These are phyloP conservation scores for Zygothrica quintamaculata DNA, from an alignment of 2,888 invertebrate species.

Conservation along the genomic window DNA sequence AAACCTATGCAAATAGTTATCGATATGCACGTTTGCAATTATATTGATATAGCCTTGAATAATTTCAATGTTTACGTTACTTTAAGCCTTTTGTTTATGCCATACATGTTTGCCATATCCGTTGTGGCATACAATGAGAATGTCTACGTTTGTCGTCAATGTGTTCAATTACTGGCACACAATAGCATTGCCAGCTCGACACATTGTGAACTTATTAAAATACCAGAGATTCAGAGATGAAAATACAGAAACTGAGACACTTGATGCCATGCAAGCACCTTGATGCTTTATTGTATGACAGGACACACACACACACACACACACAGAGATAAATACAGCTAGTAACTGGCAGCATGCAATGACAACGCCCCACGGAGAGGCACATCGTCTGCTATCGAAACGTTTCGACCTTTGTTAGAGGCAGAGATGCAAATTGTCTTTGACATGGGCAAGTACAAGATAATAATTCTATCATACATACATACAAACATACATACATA, in stretches of 20 bases:
- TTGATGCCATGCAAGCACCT: constrained; percentile 46
- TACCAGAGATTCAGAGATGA: constrained; percentile 3
- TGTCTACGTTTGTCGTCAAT: not conserved
- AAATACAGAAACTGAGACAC: constrained; percentile 8
- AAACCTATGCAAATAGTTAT: no score
- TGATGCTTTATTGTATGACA: constrained; percentile 43
- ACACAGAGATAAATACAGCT: constrained; percentile 34
- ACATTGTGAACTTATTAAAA: constrained; percentile 36
- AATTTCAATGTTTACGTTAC: not conserved
- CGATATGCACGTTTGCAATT: no score
- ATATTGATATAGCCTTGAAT: not conserved
- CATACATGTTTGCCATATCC: constrained; percentile 2
- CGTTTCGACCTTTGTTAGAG: constrained; percentile 51
- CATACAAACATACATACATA: constrained; percentile 3
- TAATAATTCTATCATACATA: constrained; percentile 61
- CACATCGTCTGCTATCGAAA: constrained; percentile 20
- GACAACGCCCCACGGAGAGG: constrained; percentile 49
- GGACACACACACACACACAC: constrained; percentile 1
- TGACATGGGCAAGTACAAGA: constrained; percentile 70
- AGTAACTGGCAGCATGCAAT: constrained; percentile 32
- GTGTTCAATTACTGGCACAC: constrained; percentile 20
- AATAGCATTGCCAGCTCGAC: not conserved
- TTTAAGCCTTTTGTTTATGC: not conserved
- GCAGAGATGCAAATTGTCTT: constrained; percentile 66
- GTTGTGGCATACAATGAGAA: constrained; percentile 1